phyloP scores from a whole-genome alignment of 2,113 vertebrate genomes.

The Corythornis cristatus region DNA sequence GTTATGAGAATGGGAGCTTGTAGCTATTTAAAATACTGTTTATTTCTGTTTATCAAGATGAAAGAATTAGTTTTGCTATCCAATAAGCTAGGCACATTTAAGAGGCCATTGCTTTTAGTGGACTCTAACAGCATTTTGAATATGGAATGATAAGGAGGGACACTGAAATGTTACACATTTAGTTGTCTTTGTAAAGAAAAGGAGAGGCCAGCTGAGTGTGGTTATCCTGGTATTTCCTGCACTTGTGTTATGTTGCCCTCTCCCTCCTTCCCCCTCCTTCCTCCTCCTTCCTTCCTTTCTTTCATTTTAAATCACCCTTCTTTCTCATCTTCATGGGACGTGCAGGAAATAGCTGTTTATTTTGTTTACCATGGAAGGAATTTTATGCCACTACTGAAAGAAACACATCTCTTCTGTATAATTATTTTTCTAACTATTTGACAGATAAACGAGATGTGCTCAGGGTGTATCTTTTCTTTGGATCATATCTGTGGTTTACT shows the following conservation, averaged over 20 bases:
- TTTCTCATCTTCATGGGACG: neutral
- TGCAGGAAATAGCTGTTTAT: neutral
- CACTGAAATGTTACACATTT: neutral
- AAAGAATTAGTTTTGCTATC: neutral
- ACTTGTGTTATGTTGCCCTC: neutral
- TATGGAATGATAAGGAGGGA: neutral
- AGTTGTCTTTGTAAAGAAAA: neutral
- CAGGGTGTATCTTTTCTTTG: neutral
- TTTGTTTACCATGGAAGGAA: neutral
- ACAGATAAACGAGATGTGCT: neutral
- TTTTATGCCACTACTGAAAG: neutral
- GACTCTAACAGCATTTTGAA: neutral
- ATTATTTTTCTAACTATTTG: neutral
- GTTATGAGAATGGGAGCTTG: neutral
- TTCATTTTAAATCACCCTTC: neutral
- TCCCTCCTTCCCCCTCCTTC: fast-evolving
- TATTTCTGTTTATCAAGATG: neutral
- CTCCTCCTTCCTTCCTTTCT: neutral
- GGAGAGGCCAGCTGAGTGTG: neutral
- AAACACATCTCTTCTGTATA: neutral
- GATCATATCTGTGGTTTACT: fast-evolving
- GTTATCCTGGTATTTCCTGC: neutral
- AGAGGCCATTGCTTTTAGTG: neutral
- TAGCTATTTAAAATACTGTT: neutral
- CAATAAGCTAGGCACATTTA: neutral